These are phyloP conservation scores for Chionis minor DNA, from an alignment of 2,113 vertebrate genomes.

Conservation along the genomic window DNA sequence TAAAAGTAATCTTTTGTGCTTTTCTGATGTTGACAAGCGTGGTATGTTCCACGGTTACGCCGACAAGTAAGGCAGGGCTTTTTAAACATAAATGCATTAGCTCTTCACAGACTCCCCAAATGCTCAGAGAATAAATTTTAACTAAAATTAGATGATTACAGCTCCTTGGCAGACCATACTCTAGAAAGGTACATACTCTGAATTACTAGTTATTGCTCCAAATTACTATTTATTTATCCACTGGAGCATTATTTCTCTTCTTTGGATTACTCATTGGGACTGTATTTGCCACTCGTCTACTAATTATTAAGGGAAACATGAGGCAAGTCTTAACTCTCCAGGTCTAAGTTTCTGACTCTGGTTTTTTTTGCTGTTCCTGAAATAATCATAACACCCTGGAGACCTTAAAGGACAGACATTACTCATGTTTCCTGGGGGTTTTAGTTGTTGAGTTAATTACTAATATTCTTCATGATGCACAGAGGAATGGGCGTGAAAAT, in stretches of 20 bases:
- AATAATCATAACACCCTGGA: not conserved
- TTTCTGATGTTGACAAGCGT: not conserved
- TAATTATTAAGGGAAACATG: not conserved
- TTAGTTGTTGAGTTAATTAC: not conserved
- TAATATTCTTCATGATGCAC: not conserved
- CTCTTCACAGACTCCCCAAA: not conserved
- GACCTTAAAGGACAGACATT: not conserved
- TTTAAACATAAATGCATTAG: not conserved
- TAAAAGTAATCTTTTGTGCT: not conserved
- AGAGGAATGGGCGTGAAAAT: not conserved
- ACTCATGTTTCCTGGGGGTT: not conserved
- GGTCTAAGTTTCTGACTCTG: not conserved
- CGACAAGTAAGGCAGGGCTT: not conserved
- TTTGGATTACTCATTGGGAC: not conserved
- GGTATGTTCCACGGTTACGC: accelerated
- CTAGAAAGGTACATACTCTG: not conserved
- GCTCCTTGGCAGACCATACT: not conserved
- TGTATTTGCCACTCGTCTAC: not conserved
- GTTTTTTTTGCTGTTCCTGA: not conserved
- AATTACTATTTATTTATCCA: not conserved
- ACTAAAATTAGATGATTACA: not conserved
- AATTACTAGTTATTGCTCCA: not conserved
- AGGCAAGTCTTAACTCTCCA: not conserved
- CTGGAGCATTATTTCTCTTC: not conserved
- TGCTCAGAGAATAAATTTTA: not conserved